phyloP scores from a whole-genome alignment of 1,140 invertebrate species.

The Leptonema lineaticorne region DNA sequence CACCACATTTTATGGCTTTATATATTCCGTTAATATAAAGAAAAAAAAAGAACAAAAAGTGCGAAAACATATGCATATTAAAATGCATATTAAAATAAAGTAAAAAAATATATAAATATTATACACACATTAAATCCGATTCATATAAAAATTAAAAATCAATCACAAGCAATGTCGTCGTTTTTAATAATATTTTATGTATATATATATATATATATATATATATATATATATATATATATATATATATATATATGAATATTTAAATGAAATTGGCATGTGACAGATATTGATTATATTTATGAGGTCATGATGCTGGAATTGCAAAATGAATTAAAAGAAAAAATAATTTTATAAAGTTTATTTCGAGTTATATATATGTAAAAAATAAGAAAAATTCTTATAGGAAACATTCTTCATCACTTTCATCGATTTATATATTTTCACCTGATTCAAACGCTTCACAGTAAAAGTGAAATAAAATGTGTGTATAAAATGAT shows the following conservation, averaged over 20 bases:
- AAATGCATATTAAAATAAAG: background rate
- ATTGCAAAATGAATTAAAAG: conserved; percentile 7
- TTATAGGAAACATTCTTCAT: background rate
- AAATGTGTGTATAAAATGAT: conserved; percentile 13
- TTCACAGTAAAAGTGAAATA: background rate
- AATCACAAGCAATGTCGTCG: conserved; percentile 34
- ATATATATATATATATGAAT: conserved; percentile 14
- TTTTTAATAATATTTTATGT: too few relatives aligned
- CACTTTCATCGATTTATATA: background rate
- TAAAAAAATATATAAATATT: background rate
- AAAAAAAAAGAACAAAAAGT: background rate
- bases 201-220: conserved; percentile 12
- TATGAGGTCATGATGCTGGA: conserved; percentile 15
- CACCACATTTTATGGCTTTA: conserved; percentile 7
- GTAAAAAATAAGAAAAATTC: background rate
- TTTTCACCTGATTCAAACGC: too few relatives aligned
- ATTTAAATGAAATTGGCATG: conserved; percentile 7
- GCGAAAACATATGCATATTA: background rate
- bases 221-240: conserved; percentile 20
- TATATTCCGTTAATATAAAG: too few relatives aligned
- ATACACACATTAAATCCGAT: conserved; percentile 8
- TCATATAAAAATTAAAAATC: conserved; percentile 19
- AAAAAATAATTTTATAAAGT: too few relatives aligned
- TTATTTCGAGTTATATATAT: background rate
- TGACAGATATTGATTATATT: background rate